Evolutionary conservation across 1,140 invertebrate genomes (phyloP).

Genomic region (Trichonephila inaurata): DNA sequence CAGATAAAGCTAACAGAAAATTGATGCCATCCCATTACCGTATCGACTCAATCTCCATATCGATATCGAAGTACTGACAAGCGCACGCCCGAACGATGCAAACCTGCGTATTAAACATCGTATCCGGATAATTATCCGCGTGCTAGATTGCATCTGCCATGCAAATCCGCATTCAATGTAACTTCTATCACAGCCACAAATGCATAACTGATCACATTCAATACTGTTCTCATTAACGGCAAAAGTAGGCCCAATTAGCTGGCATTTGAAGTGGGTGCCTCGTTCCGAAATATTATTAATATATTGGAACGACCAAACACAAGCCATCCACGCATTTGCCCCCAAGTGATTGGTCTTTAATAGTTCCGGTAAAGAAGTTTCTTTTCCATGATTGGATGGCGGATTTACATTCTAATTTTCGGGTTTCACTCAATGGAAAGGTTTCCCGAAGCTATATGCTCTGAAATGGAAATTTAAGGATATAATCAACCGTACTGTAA

Average conservation of each 20-base stretch:
- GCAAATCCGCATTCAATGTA: conserved; percentile 27
- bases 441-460: neutral
- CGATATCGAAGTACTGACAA: conserved; percentile 41
- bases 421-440: neutral
- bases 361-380: conserved; percentile 29
- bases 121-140: conserved; percentile 53
- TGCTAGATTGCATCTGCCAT: conserved; percentile 12
- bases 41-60: conserved; percentile 20
- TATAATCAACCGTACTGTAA: conserved; percentile 45
- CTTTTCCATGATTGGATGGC: conserved; percentile 12
- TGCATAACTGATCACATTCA: conserved; percentile 30
- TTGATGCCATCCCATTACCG: conserved; percentile 50
- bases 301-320: neutral
- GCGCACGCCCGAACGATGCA: conserved; percentile 47
- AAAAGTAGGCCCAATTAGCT: conserved; percentile 58
- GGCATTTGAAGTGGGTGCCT: conserved; percentile 5
- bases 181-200: conserved; percentile 13
- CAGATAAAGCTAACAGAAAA: conserved; percentile 39
- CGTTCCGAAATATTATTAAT: conserved; percentile 44
- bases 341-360: conserved; percentile 41
- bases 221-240: conserved; percentile 40
- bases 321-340: neutral
- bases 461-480: conserved; percentile 48
- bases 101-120: conserved; percentile 36
- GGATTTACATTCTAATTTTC: conserved; percentile 24